phyloP scores from a whole-genome alignment of 2,888 invertebrate genomes.

The Lacanobia wlatinum region DNA sequence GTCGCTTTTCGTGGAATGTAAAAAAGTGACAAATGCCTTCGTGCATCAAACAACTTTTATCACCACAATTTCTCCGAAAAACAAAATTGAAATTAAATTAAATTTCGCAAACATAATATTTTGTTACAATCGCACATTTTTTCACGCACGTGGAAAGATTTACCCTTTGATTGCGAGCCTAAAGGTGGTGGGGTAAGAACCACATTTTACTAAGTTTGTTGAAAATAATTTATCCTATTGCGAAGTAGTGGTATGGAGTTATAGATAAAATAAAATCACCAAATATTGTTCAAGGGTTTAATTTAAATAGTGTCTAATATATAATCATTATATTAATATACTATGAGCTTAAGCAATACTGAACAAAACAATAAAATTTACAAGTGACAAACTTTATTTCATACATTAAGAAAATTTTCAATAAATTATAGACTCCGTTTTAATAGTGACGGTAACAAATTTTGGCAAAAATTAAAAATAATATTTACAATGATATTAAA shows the following conservation, averaged over 20 bases:
- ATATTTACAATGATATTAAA: constrained; percentile 84
- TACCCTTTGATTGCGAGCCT: no score
- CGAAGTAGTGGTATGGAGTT: not conserved
- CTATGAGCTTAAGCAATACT: constrained; percentile 88
- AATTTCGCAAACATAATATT: no score
- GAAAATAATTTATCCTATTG: no score
- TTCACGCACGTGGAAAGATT: no score
- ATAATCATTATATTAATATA: constrained; percentile 84
- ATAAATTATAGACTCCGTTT: constrained; percentile 70
- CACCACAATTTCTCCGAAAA: no score
- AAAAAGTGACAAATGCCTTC: no score
- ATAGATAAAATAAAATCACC: constrained; percentile 38
- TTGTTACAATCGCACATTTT: no score
- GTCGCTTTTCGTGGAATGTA: no score
- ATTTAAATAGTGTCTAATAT: constrained; percentile 85
- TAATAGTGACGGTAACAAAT: constrained; percentile 81
- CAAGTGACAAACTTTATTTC: constrained; percentile 82
- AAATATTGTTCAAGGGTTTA: constrained; percentile 72
- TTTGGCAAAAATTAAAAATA: constrained; percentile 78
- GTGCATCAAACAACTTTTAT: no score
- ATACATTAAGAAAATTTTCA: constrained; percentile 74
- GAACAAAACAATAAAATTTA: constrained; percentile 90
- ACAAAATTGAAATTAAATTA: no score
- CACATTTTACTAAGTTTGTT: no score
- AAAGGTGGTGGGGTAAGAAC: no score